Percentiles rank a stretch among this genome's conserved stretches.
phyloP scores from a whole-genome alignment of 1,140 invertebrate genomes.

The Drosophila lowei region DNA sequence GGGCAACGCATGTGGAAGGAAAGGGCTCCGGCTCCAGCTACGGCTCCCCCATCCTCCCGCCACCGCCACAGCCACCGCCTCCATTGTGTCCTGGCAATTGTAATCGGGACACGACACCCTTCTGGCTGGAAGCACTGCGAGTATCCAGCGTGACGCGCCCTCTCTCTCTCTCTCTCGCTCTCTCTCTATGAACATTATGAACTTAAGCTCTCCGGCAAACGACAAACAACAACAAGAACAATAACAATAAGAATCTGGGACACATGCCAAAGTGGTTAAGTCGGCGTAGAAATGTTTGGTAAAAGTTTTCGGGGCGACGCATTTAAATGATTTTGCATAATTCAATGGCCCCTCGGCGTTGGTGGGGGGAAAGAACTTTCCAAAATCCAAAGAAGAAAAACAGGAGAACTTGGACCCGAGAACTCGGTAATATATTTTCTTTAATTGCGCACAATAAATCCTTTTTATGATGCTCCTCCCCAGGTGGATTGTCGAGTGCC shows the following conservation, averaged over 20 bases:
- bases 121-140: neutral
- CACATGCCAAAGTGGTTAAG: slow-evolving; percentile 75
- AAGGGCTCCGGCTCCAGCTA: neutral
- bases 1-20: slow-evolving; percentile 67
- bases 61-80: neutral
- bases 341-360: slow-evolving; percentile 53
- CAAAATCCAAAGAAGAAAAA: slow-evolving; percentile 20
- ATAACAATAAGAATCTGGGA: slow-evolving; percentile 70
- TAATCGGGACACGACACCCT: slow-evolving; percentile 21
- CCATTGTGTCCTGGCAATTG: slow-evolving; percentile 62
- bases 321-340: slow-evolving; percentile 81
- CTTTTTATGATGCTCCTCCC: slow-evolving; percentile 64
- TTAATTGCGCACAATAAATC: slow-evolving; percentile 79
- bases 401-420: slow-evolving; percentile 31
- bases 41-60: neutral
- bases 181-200: slow-evolving; percentile 65
- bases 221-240: slow-evolving; percentile 47
- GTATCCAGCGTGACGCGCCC: neutral
- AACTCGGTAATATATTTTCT: slow-evolving; percentile 70
- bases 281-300: slow-evolving; percentile 50
- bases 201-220: slow-evolving; percentile 60
- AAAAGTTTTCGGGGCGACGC: slow-evolving; percentile 67
- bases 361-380: slow-evolving; percentile 41
- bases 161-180: slow-evolving; percentile 35
- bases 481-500: slow-evolving; percentile 31